Evolutionary conservation across 2,797 vertebrate species (phyloP), one percentile per base, ranked within the genome.

Genomic region (Acanthis flammea): DNA sequence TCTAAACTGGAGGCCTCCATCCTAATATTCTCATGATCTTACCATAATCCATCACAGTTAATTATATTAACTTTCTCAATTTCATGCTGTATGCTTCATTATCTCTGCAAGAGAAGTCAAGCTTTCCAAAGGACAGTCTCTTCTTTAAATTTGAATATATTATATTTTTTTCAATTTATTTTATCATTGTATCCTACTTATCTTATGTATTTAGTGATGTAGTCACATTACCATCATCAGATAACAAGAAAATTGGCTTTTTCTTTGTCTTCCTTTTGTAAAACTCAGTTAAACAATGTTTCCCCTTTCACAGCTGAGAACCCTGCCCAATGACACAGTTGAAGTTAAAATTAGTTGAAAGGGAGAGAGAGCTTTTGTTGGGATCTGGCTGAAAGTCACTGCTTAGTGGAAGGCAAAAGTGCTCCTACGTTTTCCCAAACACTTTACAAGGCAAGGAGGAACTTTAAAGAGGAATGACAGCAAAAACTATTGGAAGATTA

Each of bases 401-500:
- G 86, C 95, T 95, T 91, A 90, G 94, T 85, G 74, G 93, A 97
- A 97, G 94, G 94, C 60, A 85, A 96, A 95, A 96, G 88, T 88
- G 77, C 76, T 96, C 80, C 89, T 94, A 77, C 50, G 72, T 97
- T 96, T 88, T 92, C 82, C 90, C 95, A 97, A 96, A 97, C 86
- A 96, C 94, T 98, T 98, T 96, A 97, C 95, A 97, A 97, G 96
- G 95, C 96, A 96, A 97, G 89, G 87, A 97, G 88, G 86, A 96
- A 95, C 96, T 96, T 97, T 95, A 97, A 97, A 98, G 93, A 91
- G 48, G 86, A 94, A 97, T 65, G 95, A 97, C 96, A 98, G 97
- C 94, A 98, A 97, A 98, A 98, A 98, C 97, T 97, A 95, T 92
- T 94, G 96, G 97, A 97, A 98, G 97, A 98, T 98, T 98, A 98